These are phyloP conservation scores for Astatoreochromis straeleni DNA, from an alignment of 2,113 vertebrate genomes.

Conservation along the genomic window DNA sequence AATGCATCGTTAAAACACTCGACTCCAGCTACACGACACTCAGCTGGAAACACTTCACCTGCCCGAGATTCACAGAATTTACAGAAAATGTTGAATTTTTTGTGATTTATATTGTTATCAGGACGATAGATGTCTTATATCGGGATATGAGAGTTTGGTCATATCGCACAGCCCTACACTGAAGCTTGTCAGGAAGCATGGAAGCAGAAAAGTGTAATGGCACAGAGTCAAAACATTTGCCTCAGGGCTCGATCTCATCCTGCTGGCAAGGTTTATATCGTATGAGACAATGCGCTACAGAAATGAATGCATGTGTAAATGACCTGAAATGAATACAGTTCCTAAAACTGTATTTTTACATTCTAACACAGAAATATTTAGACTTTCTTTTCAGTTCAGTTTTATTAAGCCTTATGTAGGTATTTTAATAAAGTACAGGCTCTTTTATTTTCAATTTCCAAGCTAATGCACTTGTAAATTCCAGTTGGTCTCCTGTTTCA, in stretches of 20 bases:
- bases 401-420: not conserved
- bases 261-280: not conserved
- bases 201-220: not conserved
- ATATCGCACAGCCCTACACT: not conserved
- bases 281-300: not conserved
- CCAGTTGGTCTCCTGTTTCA: not conserved
- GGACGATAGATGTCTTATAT: not conserved
- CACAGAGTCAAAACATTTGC: not conserved
- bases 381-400: not conserved
- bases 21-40: accelerated
- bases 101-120: not conserved
- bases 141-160: not conserved
- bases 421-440: not conserved
- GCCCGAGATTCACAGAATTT: not conserved
- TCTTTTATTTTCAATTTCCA: not conserved
- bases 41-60: not conserved
- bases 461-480: not conserved
- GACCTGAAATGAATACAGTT: not conserved
- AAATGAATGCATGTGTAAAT: not conserved
- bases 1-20: not conserved
- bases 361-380: not conserved
- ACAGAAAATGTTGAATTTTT: accelerated
- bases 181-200: not conserved
- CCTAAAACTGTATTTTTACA: not conserved
- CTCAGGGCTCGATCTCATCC: not conserved